Evolutionary conservation across 2,888 invertebrate genomes (phyloP).

Genomic region (Heliconius erato): DNA sequence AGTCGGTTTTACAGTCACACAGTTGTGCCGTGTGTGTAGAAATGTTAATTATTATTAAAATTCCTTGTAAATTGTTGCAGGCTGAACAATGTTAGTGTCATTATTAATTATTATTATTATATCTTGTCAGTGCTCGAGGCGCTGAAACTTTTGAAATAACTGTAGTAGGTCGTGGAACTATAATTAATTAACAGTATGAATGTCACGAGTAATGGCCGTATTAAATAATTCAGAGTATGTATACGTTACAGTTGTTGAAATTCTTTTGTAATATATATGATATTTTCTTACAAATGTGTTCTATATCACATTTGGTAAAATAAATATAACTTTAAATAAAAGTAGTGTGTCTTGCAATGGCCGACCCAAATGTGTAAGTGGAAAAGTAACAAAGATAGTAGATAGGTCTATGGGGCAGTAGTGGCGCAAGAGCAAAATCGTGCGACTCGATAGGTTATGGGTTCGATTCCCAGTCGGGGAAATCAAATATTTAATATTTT

Average conservation of each 20-base stretch:
- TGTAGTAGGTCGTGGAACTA: neutral
- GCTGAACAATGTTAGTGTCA: neutral
- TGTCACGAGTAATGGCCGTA: neutral
- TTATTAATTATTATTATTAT: neutral
- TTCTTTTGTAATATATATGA: neutral
- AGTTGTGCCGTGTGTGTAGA: too few species aligned
- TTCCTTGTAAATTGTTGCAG: neutral
- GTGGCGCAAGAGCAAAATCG: too few species aligned
- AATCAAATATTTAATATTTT: too few species aligned
- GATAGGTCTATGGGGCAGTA: too few species aligned
- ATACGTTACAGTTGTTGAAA: neutral
- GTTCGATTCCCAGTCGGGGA: too few species aligned
- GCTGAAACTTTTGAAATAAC: slow-evolving; percentile 16
- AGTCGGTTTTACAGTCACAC: too few species aligned
- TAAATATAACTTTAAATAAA: neutral
- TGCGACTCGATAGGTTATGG: too few species aligned
- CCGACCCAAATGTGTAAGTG: neutral
- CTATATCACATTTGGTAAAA: neutral
- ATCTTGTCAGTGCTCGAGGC: neutral
- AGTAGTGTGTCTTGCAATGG: neutral
- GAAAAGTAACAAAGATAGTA: too few species aligned
- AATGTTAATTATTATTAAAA: neutral
- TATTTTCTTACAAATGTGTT: neutral
- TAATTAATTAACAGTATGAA: slow-evolving; percentile 9
- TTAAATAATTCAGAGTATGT: slow-evolving; percentile 8